These are phyloP conservation scores for Catharus minimus DNA, from an alignment of 2,113 vertebrate species.

Conservation along the genomic window DNA sequence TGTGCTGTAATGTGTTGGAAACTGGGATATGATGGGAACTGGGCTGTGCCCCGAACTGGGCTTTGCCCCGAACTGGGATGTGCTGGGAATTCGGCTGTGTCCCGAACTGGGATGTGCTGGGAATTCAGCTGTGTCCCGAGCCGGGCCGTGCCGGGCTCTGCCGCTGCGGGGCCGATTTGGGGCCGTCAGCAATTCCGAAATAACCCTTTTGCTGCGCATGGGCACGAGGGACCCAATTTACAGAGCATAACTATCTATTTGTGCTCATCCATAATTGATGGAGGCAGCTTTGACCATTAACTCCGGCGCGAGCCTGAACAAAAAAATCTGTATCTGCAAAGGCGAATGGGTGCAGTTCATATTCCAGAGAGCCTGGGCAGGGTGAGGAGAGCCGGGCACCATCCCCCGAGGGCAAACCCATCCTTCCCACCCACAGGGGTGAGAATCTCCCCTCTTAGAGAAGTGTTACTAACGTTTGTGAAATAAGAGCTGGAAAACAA, in stretches of 20 bases:
- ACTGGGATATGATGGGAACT: accelerated
- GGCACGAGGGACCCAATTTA: constrained; percentile 11
- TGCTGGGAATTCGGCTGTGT: accelerated
- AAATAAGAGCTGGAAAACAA: not conserved
- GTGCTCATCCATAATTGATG: constrained; percentile 25
- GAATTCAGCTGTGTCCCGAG: not conserved
- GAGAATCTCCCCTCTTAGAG: not conserved
- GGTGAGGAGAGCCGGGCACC: not conserved
- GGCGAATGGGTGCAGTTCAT: not conserved
- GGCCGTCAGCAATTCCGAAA: constrained; percentile 11
- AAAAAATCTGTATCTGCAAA: not conserved
- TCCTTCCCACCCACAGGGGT: accelerated
- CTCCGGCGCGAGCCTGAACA: not conserved
- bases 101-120: accelerated
- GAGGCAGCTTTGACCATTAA: constrained; percentile 15
- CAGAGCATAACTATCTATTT: not conserved
- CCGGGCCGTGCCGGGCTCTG: not conserved
- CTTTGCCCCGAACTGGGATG: not conserved
- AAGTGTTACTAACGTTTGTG: not conserved
- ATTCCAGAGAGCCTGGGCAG: not conserved
- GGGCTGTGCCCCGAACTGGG: not conserved
- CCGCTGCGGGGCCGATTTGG: not conserved
- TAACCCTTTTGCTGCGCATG: not conserved
- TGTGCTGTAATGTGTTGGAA: no score
- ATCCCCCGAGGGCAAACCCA: not conserved